These are phyloP conservation scores for Macrotrachela quadricornifera DNA, from an alignment of 1,140 invertebrate species.

Conservation along the genomic window DNA sequence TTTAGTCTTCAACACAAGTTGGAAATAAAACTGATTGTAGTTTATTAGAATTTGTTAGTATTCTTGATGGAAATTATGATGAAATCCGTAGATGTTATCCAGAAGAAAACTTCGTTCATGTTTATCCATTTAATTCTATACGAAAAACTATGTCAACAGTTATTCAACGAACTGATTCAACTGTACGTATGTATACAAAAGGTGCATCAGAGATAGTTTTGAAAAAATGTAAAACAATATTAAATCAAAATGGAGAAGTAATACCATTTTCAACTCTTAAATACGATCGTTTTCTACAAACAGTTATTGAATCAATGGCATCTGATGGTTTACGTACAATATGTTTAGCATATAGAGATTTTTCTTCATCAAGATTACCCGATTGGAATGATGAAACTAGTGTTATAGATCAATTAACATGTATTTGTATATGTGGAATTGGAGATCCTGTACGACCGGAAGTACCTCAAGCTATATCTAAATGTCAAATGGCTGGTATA, in stretches of 20 bases:
- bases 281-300: conserved; percentile 70
- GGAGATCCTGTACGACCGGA: conserved; percentile 96
- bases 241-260: too few species aligned
- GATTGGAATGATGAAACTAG: conserved; percentile 74
- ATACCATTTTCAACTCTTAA: conserved; percentile 57
- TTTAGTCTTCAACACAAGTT: conserved; percentile 43
- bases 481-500: conserved; percentile 89
- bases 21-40: conserved; percentile 99
- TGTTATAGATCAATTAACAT: conserved; percentile 63
- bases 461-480: conserved; percentile 77
- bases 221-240: conserved; percentile 49
- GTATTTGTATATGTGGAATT: conserved; percentile 85
- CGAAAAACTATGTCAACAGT: conserved; percentile 97
- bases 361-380: conserved; percentile 7
- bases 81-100: conserved; percentile 59
- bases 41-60: conserved; percentile 71
- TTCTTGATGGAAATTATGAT: conserved; percentile 73
- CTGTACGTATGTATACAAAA: conserved; percentile 65
- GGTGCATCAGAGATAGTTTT: conserved; percentile 96
- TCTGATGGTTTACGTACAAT: conserved; percentile 90
- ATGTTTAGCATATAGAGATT: conserved; percentile 38
- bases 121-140: conserved; percentile 96
- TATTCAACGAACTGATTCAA: conserved; percentile 44
- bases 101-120: conserved; percentile 66
- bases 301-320: conserved; percentile 98